Evolutionary conservation across 2,888 invertebrate genomes (phyloP), one percentile per base, ranked within the genome.

Genomic region (Cheilosia urbana): DNA sequence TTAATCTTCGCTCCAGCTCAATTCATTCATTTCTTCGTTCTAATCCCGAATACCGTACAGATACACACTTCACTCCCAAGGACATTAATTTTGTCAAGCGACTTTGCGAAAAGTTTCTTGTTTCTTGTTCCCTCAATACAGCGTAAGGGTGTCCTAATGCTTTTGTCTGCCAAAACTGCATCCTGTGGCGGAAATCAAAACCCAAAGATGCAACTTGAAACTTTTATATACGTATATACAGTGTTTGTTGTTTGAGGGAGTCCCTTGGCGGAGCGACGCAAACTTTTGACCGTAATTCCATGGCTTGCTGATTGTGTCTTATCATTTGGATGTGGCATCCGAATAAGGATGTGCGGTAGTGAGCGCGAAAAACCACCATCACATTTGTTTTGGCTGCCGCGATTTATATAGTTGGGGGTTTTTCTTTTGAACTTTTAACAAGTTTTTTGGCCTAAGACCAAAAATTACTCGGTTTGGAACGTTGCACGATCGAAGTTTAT

Each of bases 261-360:
- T 47, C 47, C 47, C 47, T 47, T 19, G 47, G 47, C 19, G 47
- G 17, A 47, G 47, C 15, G 24, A 42, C 21, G 53, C 17, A 55
- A 68, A 68, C 68, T 68, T 68, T 55, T 55, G 68, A 68, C 68
- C 68, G 68, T 68, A 68, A 55, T 55, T 68, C 68, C 55, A 45
- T 55, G 53, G 68, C n/a, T 47, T 37, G 37, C 37, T 37, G 58
- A 58, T 21, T 34, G 49, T 37, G 45, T 49, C 58, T 58, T 58
- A 24, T 71, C 71, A 71, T 49, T 19, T 53, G 47, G 49, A 7
- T 37, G 47, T 13, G 17, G 21, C 37, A 37, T 30, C 30, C 30
- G 58, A 37, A 47, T 17, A 27, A 42, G 42, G 51, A 37, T 21
- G 47, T 47, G 24, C 24, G 34, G 57, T 17, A 15, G 21, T 37